These are phyloP conservation scores for Ictalurus furcatus DNA, from an alignment of 2,113 vertebrate species.

Conservation along the genomic window DNA sequence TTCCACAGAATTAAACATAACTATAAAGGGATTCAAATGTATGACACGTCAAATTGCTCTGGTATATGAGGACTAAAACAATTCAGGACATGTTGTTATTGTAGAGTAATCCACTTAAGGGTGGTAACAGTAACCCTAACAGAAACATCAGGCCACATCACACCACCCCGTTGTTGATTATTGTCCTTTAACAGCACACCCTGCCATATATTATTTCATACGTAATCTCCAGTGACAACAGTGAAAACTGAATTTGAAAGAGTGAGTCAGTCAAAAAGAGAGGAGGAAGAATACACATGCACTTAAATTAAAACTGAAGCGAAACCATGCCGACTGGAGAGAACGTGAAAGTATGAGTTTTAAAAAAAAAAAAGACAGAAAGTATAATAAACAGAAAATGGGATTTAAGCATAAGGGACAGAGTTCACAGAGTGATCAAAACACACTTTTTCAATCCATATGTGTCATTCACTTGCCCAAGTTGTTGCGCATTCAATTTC, in stretches of 20 bases:
- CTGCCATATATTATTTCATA: not conserved
- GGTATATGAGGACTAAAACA: not conserved
- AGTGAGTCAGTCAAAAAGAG: not conserved
- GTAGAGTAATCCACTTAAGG: not conserved
- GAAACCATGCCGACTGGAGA: conserved; percentile 29
- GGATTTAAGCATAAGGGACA: conserved; percentile 2
- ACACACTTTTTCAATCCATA: conserved; percentile 5
- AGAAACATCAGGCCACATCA: not conserved
- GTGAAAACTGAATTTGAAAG: not conserved
- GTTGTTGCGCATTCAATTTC: conserved; percentile 23
- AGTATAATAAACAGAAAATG: conserved; percentile 2
- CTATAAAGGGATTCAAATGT: not conserved
- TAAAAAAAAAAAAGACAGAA: not conserved
- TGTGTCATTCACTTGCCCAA: not conserved
- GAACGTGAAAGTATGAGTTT: conserved; percentile 6
- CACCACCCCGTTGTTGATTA: not conserved
- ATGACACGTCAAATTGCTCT: not conserved
- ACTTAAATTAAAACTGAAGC: conserved; percentile 4
- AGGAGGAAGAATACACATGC: not conserved
- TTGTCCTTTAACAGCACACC: not conserved
- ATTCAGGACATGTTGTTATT: not conserved
- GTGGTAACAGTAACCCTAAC: not conserved
- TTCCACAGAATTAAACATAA: not conserved
- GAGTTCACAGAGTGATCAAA: conserved; percentile 39
- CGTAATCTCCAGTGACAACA: not conserved